These are phyloP conservation scores for Pollenia labialis DNA, from an alignment of 2,888 invertebrate species.

Conservation along the genomic window DNA sequence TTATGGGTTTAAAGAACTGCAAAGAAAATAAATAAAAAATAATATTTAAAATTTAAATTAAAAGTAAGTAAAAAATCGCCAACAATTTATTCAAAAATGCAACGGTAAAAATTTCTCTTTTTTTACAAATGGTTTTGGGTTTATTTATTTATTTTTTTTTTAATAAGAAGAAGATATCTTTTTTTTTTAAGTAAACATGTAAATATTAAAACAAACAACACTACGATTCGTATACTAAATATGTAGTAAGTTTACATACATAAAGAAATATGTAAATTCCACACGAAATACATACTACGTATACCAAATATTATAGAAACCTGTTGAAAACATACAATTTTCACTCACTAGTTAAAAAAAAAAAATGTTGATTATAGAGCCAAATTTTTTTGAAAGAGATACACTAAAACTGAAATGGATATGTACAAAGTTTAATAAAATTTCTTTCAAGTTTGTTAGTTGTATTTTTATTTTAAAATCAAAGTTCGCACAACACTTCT, in stretches of 20 bases:
- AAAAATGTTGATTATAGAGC: background rate
- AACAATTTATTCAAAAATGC: slow-evolving; percentile 2
- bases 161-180: background rate
- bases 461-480: slow-evolving; percentile 41
- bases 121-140: background rate
- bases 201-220: background rate
- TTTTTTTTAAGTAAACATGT: background rate
- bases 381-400: background rate
- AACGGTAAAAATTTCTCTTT: slow-evolving; percentile 62
- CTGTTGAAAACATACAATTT: slow-evolving; percentile 36
- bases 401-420: slow-evolving; percentile 2
- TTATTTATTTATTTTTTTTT: background rate
- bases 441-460: background rate
- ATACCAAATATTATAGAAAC: slow-evolving; percentile 31
- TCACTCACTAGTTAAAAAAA: slow-evolving; percentile 18
- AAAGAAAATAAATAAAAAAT: slow-evolving; percentile 27
- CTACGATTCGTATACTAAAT: background rate
- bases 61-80: background rate
- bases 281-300: background rate
- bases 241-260: background rate
- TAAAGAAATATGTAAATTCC: slow-evolving; percentile 6
- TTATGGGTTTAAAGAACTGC: slow-evolving; percentile 31
- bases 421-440: slow-evolving; percentile 63
- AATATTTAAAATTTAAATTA: background rate
- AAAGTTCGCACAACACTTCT: slow-evolving; percentile 70